Evolutionary conservation across 53 echinoderm and acorn worm genomes (phyloP).

Genomic region (Holothuria scabra): DNA sequence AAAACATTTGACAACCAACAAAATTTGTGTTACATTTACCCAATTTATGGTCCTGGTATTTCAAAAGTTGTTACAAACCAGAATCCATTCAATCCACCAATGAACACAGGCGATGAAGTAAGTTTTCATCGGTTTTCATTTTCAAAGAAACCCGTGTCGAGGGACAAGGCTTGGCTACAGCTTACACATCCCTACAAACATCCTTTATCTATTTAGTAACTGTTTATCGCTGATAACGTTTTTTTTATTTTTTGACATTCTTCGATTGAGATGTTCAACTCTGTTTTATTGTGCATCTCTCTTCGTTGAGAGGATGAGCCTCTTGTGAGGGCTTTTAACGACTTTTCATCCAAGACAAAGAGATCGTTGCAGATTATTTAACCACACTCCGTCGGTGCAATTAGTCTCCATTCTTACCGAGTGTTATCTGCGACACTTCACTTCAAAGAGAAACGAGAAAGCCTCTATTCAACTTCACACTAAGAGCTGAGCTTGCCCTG

Average conservation of each 20-base stretch:
- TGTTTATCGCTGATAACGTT: slow-evolving; percentile 27
- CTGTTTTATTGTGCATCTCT: slow-evolving; percentile 19
- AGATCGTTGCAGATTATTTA: slow-evolving; percentile 15
- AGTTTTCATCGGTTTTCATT: too few species aligned
- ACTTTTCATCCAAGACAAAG: slow-evolving; percentile 31
- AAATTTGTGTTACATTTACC: too few species aligned
- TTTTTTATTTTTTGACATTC: slow-evolving; percentile 1
- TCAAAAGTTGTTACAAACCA: too few species aligned
- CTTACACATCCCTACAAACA: too few species aligned
- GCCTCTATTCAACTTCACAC: slow-evolving; percentile 13
- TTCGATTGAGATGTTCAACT: neutral
- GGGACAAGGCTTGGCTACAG: too few species aligned
- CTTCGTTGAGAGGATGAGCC: neutral
- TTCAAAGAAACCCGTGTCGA: too few species aligned
- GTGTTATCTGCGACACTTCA: slow-evolving; percentile 40
- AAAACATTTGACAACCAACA: too few species aligned
- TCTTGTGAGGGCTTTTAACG: slow-evolving; percentile 38
- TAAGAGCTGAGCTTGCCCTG: slow-evolving; percentile 4
- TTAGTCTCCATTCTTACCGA: slow-evolving; percentile 22
- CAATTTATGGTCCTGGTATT: too few species aligned
- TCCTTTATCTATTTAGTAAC: slow-evolving; percentile 10
- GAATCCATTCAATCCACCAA: too few species aligned
- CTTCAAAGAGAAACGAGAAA: slow-evolving; percentile 14
- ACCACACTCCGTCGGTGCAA: slow-evolving; percentile 26
- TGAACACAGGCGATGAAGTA: too few species aligned